A percentile compares a stretch with the other conserved stretches of the same genome.
Evolutionary conservation across 2,797 vertebrate species (phyloP).

Genomic region (Anguilla anguilla): DNA sequence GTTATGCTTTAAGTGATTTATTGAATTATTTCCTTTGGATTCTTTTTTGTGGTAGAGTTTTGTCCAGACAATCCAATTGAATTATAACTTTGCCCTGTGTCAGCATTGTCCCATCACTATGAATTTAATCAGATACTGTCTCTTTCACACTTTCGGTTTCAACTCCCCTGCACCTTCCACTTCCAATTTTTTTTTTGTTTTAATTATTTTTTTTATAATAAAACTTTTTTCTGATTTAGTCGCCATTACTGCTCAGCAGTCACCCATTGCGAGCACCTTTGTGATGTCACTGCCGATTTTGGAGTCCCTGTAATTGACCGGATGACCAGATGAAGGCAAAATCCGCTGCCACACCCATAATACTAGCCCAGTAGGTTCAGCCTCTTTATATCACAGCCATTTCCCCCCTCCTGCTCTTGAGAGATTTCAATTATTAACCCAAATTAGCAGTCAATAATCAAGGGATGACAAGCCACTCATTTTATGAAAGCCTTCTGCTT

Average conservation of each 20-base stretch:
- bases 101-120: background rate
- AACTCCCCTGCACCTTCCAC: background rate
- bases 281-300: background rate
- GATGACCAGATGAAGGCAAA: too few species aligned
- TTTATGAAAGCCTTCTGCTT: slow-evolving; percentile 21
- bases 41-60: background rate
- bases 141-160: background rate
- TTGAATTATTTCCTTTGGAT: slow-evolving; percentile 20
- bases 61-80: background rate
- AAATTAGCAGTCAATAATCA: slow-evolving; percentile 29
- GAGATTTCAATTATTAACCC: slow-evolving; percentile 28
- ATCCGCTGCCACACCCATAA: background rate
- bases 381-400: background rate
- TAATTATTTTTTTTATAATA: background rate
- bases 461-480: slow-evolving; percentile 22
- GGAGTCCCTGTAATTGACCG: background rate
- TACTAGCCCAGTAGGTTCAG: background rate
- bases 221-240: background rate
- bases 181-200: background rate
- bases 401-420: background rate
- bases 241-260: background rate
- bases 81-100: background rate
- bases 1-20: slow-evolving; percentile 1
- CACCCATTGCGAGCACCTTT: background rate
- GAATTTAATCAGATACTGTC: background rate